Evolutionary conservation across 2,797 vertebrate species (phyloP).

Genomic region (Chrosomus eos): DNA sequence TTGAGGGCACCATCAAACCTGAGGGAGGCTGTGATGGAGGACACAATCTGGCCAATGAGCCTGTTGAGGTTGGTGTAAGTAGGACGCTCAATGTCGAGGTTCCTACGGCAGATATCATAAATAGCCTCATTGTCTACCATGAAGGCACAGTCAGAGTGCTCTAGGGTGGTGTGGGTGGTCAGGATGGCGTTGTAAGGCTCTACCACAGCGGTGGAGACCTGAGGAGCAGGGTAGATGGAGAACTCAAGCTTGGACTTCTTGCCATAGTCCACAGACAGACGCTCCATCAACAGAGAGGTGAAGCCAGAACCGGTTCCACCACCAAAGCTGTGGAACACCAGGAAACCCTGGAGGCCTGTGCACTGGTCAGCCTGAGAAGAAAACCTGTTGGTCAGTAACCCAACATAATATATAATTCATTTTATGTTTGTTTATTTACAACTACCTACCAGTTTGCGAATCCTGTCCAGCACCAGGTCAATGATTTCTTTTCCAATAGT

Average conservation of each 20-base stretch:
- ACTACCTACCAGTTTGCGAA: slow-evolving; percentile 71
- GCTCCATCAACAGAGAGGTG: slow-evolving; percentile 86
- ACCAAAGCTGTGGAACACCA: slow-evolving; percentile 70
- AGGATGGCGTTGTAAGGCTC: slow-evolving; percentile 85
- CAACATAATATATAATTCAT: neutral
- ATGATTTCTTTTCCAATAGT: slow-evolving; percentile 77
- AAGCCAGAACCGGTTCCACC: slow-evolving; percentile 82
- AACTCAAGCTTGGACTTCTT: slow-evolving; percentile 74
- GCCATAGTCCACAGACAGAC: slow-evolving; percentile 83
- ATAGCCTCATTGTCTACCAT: slow-evolving; percentile 74
- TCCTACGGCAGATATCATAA: slow-evolving; percentile 70
- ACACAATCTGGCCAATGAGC: slow-evolving; percentile 78
- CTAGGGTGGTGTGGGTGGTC: slow-evolving; percentile 73
- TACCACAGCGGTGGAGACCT: slow-evolving; percentile 86
- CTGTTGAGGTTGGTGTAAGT: slow-evolving; percentile 83
- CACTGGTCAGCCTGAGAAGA: slow-evolving; percentile 74
- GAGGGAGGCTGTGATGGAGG: slow-evolving; percentile 84
- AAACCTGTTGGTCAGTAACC: neutral
- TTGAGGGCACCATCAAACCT: slow-evolving; percentile 84
- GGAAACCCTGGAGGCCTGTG: slow-evolving; percentile 76
- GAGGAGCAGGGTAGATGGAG: slow-evolving; percentile 78
- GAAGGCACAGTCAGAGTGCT: slow-evolving; percentile 75
- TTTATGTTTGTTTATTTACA: neutral
- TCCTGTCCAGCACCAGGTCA: slow-evolving; percentile 73
- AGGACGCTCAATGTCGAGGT: slow-evolving; percentile 76